Conservation (phyloP, 2,888 invertebrate genomes). For the Noctua pronuba region DNA sequence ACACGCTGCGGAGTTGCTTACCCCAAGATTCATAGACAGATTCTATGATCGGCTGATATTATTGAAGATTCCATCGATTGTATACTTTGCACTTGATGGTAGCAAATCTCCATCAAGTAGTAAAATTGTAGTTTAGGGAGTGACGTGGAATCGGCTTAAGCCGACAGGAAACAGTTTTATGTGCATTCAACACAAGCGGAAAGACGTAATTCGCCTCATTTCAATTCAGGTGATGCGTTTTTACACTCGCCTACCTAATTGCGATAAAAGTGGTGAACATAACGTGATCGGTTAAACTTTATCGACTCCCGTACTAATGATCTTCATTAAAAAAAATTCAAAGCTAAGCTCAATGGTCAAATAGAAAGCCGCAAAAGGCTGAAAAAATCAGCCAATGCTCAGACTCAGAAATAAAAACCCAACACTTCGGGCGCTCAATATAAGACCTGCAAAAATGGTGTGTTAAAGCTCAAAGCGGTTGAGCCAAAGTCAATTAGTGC, state of each 20-base stretch:
- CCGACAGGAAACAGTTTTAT: neutral
- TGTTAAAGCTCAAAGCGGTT: constrained; percentile 68
- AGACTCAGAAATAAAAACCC: constrained; percentile 21
- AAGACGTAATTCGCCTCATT: neutral
- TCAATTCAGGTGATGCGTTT: neutral
- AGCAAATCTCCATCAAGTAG: neutral
- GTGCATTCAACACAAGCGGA: neutral
- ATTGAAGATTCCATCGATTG: neutral
- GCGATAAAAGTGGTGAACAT: neutral
- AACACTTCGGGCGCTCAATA: constrained; percentile 58
- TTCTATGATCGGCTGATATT: no score
- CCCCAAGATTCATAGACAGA: neutral
- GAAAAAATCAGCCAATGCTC: constrained; percentile 8
- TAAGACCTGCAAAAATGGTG: constrained; percentile 60
- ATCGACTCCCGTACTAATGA: neutral
- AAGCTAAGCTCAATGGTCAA: neutral
- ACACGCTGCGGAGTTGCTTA: neutral
- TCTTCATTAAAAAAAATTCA: neutral
- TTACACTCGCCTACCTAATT: neutral
- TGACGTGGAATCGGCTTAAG: neutral
- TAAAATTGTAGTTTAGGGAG: neutral
- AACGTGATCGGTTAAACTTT: neutral
- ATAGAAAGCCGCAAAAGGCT: neutral
- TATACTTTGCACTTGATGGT: neutral
- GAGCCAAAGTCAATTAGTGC: constrained; percentile 68